Evolutionary conservation across 2,113 vertebrate species (phyloP), one percentile per base, ranked within the genome.

Genomic region (Taurulus bubalis): DNA sequence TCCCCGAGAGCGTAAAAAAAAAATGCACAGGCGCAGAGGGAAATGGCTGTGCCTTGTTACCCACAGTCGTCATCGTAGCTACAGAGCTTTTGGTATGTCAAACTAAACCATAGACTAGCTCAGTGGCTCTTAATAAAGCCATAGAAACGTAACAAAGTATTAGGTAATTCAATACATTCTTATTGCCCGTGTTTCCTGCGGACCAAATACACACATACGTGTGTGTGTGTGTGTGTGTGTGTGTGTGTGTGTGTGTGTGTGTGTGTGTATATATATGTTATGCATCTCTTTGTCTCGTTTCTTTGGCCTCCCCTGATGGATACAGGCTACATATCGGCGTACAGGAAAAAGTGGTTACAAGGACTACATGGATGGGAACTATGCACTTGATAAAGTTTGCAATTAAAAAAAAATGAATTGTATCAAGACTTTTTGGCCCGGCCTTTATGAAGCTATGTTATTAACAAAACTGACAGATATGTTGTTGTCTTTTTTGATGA

Each of bases 1-100:
- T 82, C 74, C 82, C 74, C 51, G 30, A 59, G 51, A 80, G 75
- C 12, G n/a, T 79, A 45, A 26, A 74, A 83, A 62, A 63, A 85
- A 63, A 85, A 58, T 47, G 60, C 47, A 66, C 58, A 60, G 20
- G 58, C 71, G 76, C 49, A 55, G 56, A 12, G 55, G 34, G 65
- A 55, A 59, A 77, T 51, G 24, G 49, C 47, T 42, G 36, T 71
- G 59, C 45, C 49, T 16, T 51, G 24, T 59, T 63, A 71, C 77
- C 20, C 55, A 12, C 15, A 60, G 26, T 26, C 26, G 16, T 20
- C 16, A 28, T 56, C 5, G 0, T 30, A 72, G 53, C 3, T 18
- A 56, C 16, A 10, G 22, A 70, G 36, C 36, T 63, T 66, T 36
- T 68, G 32, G 12, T 40, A 11, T 34, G 16, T 24, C 30, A 58